phyloP scores from a whole-genome alignment of 2,888 invertebrate genomes.

The Chloroclysta siterata region DNA sequence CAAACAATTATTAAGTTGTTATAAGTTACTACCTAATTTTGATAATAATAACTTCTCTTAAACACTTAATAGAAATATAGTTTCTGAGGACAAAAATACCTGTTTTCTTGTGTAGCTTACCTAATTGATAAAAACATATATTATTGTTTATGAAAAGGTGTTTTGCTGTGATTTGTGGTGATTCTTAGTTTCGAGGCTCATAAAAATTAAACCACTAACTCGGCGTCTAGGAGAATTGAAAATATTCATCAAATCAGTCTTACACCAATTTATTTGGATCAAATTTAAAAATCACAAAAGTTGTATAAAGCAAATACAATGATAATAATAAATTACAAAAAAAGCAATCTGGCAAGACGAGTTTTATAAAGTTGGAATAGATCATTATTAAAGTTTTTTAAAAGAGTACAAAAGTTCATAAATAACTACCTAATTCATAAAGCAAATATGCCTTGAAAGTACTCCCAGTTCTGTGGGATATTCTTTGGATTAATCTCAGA shows the following conservation, averaged over 20 bases:
- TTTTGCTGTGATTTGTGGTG: no score
- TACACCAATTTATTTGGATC: slow-evolving; percentile 69
- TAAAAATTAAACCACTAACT: no score
- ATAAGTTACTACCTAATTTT: no score
- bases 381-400: slow-evolving; percentile 35
- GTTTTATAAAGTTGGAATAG: slow-evolving; percentile 30
- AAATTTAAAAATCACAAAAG: slow-evolving; percentile 70
- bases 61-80: no score
- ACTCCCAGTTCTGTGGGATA: slow-evolving; percentile 36
- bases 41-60: no score
- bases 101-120: no score
- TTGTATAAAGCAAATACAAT: slow-evolving; percentile 52
- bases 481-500: slow-evolving; percentile 66
- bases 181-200: no score
- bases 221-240: slow-evolving; percentile 4
- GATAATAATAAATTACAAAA: slow-evolving; percentile 51
- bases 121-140: no score
- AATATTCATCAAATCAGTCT: slow-evolving; percentile 49
- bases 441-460: slow-evolving; percentile 33
- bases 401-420: slow-evolving; percentile 45
- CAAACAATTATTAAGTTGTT: no score
- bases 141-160: no score
- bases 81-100: no score
- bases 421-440: slow-evolving; percentile 47
- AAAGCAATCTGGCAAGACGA: slow-evolving; percentile 62